Evolutionary conservation across 2,888 invertebrate species (phyloP), one percentile per base, ranked within the genome.

Genomic region (Papilio protenor): DNA sequence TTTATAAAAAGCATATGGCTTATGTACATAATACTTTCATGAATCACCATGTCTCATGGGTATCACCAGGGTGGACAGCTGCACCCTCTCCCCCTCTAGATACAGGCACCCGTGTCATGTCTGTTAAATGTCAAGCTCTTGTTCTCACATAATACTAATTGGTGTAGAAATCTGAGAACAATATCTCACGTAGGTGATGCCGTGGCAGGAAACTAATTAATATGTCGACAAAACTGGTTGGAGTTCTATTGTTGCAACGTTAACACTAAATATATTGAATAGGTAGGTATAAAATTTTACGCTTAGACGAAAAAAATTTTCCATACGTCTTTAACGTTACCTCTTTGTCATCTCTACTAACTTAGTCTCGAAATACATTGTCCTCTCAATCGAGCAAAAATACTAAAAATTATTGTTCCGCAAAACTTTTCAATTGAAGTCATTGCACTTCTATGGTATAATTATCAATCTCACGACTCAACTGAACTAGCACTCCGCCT

Each of bases 401-500:
- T 14, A 3, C 5, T 27, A 1, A 21, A 55, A 59, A 59, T n/a
- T 59, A 59, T 16, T 57, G 57, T 55, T 4, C 57, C 2, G 27
- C 23, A 14, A 59, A 3, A 11, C 23, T 27, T 10, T 27, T 14
- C 23, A 55, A 64, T 27, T 73, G 8, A 57, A 16, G 57, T 73
- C 73, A 64, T 55, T 73, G n/a, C 18, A 27, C 40, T 57, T 77
- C 76, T 64, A 10, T 69, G 14, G n/a, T 33, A 78, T 75, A 69
- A 64, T 61, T 69, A 77, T 77, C 80, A 80, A 76, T 79, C 79
- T 69, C 21, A 75, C 47, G 59, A 78, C 80, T 77, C 57, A 84
- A 84, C 83, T 83, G 83, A 79, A 81, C 77, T 81, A 78, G 79
- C 78, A 81, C 82, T 81, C 84, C 82, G 83, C 86, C 86, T 84